Evolutionary conservation across 2,113 vertebrate genomes (phyloP).

Genomic region (Poicephalus gulielmi): DNA sequence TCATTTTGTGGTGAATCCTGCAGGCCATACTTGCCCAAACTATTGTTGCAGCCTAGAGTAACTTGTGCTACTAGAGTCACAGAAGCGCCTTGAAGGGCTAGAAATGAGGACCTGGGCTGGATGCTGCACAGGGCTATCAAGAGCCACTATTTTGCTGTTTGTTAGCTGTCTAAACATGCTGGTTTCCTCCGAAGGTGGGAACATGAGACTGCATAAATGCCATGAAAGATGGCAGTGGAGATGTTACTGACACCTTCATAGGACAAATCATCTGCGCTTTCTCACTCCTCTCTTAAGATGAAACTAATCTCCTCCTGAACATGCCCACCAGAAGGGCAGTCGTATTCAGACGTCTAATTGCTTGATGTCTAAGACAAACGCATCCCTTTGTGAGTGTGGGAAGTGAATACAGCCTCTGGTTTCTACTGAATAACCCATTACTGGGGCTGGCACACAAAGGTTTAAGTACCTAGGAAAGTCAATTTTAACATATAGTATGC

Average conservation of each 20-base stretch:
- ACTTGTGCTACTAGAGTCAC: neutral
- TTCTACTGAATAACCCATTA: neutral
- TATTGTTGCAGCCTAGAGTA: neutral
- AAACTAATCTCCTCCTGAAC: rapidly evolving
- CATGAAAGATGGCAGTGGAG: neutral
- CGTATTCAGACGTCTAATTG: neutral
- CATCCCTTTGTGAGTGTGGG: rapidly evolving
- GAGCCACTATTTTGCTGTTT: neutral
- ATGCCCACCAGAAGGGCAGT: rapidly evolving
- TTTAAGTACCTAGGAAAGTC: neutral
- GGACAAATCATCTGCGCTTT: neutral
- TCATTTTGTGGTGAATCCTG: neutral
- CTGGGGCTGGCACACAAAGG: rapidly evolving
- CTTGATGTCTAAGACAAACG: neutral
- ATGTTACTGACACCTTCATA: neutral
- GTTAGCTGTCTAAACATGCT: neutral
- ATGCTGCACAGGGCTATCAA: neutral
- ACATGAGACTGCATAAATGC: rapidly evolving
- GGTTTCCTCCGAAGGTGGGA: neutral
- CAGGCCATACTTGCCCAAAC: neutral
- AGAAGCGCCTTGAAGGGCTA: neutral
- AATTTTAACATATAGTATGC: neutral
- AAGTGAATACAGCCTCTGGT: neutral
- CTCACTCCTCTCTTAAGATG: neutral
- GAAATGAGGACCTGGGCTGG: neutral